Percentiles rank a stretch among this genome's conserved stretches.
These are phyloP conservation scores for Spodoptera litura DNA, from an alignment of 1,140 invertebrate genomes.

Conservation along the genomic window DNA sequence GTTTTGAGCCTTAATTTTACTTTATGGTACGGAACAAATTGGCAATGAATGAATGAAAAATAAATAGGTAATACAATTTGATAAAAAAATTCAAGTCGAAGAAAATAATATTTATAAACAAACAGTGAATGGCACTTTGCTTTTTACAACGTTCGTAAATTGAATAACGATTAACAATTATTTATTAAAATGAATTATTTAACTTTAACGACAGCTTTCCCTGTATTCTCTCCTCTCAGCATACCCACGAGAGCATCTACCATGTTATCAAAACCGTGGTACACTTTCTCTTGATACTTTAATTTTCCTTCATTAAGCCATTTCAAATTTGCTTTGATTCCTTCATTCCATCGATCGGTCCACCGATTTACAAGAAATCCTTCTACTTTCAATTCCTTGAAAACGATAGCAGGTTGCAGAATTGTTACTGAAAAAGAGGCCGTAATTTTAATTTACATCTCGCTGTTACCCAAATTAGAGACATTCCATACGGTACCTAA, in stretches of 20 bases:
- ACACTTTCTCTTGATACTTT: constrained; percentile 88
- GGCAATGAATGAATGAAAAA: no score
- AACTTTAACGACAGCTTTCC: constrained; percentile 88
- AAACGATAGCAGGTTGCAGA: constrained; percentile 77
- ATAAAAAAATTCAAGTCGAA: no score
- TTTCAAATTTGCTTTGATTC: constrained; percentile 86
- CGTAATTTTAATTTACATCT: not conserved
- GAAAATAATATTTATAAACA: no score
- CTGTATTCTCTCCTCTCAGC: constrained; percentile 87
- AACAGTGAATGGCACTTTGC: no score
- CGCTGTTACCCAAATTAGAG: no score
- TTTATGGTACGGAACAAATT: no score
- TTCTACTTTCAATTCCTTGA: constrained; percentile 88
- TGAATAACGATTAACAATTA: not conserved
- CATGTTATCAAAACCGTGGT: constrained; percentile 90
- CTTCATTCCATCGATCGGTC: constrained; percentile 87
- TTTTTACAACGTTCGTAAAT: no score
- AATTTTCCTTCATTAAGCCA: constrained; percentile 90
- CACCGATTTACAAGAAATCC: constrained; percentile 88
- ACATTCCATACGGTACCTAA: no score
- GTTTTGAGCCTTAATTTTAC: no score
- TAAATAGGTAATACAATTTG: no score
- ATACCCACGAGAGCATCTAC: constrained; percentile 88
- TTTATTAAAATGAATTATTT: constrained; percentile 57
- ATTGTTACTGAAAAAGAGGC: constrained; percentile 69